Percentiles rank a stretch among this genome's conserved stretches.
Evolutionary conservation across 2,797 vertebrate genomes (phyloP).

Genomic region (Arctocebus calabarensis): DNA sequence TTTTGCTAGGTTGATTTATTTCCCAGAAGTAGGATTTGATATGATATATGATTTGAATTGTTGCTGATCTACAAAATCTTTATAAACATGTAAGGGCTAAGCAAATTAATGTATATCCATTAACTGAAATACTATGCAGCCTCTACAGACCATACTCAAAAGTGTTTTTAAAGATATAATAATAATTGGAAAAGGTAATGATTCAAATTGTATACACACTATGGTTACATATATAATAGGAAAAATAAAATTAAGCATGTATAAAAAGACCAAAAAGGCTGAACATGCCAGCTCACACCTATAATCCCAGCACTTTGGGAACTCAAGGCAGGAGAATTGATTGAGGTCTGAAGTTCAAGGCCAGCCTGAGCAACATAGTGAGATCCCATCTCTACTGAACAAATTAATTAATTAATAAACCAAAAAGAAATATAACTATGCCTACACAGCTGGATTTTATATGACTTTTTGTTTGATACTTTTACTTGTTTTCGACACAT

Average conservation of each 20-base stretch:
- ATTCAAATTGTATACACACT: background rate
- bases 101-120: background rate
- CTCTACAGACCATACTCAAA: background rate
- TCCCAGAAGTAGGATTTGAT: background rate
- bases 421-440: background rate
- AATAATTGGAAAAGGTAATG: background rate
- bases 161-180: background rate
- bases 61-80: background rate
- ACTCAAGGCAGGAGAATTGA: background rate
- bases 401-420: background rate
- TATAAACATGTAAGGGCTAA: background rate
- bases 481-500: background rate
- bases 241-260: background rate
- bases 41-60: background rate
- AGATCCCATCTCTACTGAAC: background rate
- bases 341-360: background rate
- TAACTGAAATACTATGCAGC: background rate
- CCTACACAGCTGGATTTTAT: background rate
- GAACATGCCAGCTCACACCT: background rate
- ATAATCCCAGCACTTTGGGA: background rate
- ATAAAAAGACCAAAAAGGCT: background rate
- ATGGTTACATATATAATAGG: background rate
- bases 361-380: background rate
- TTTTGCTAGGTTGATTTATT: conserved; percentile 13
- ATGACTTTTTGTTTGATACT: background rate